Base-by-base conservation (phyloP, 2,888 invertebrate species). In the Rhimphoctona megacephalus region DNA sequence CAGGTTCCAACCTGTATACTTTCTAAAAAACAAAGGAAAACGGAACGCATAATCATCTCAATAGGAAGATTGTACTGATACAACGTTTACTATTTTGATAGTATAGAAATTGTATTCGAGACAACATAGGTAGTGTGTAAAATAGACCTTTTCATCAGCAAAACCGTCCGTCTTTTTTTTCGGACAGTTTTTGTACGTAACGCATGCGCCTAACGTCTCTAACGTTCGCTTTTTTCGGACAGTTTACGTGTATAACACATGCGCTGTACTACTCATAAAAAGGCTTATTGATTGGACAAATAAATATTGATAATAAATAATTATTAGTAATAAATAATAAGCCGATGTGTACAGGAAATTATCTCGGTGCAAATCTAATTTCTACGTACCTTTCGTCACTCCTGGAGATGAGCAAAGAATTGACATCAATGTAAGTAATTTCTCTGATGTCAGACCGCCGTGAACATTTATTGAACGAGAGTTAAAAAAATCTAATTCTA, bases 401-500 rank as follows among this genome's bases (percentile, higher is more conserved):
- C n/a, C 17, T 67, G 49, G 83, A 69, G 9, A 67, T 66, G 25
- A 57, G 36, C 33, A 57, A 39, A 22, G 73, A 61, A 52, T 69
- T 30, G 67, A n/a, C 64, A 39, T 82, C 81, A 33, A 49, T 39
- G 81, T 85, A 61, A 85, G 85, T 85, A 25, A 81, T 77, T 33
- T 54, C 77, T 54, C 77, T 54, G 43, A 14, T 2, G 9, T 54
- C 49, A 19, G 43, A 4, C 19, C 25, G 36, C 39, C 19, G 19
- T 30, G 22, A 25, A 61, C 9, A 17, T 17, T 17, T 30, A 61
- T 61, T n/a, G 30, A 30, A 43, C 43, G 11, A 61, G 14, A 30
- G 14, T 6, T 61, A 1, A 61, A 61, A 6, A 30, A 30, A 14
- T 61, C 2, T 19, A 0, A 19, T 19, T 5, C 17, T 1, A 46